These are phyloP conservation scores for Hylaeus volcanicus DNA, from an alignment of 1,140 invertebrate species.

Conservation along the genomic window DNA sequence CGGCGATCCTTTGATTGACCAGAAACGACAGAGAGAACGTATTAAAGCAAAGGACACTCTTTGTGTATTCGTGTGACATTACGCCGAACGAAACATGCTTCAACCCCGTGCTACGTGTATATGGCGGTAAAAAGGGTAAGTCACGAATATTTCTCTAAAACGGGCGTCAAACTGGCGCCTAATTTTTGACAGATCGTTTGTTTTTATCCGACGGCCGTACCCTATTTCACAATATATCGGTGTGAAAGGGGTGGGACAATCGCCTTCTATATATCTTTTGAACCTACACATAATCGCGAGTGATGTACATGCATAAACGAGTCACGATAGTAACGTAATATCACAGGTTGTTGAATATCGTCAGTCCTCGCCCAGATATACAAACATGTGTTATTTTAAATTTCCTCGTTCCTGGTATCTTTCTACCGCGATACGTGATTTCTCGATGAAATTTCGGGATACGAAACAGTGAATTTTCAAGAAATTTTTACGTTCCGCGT, in stretches of 20 bases:
- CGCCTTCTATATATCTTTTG: neutral
- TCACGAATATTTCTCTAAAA: neutral
- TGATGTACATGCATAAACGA: slow-evolving; percentile 3
- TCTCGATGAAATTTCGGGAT: neutral
- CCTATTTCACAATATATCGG: neutral
- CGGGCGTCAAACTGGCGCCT: neutral
- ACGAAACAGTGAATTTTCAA: neutral
- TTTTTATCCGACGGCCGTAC: slow-evolving; percentile 27
- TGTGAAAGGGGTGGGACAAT: slow-evolving; percentile 27
- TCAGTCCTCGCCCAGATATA: neutral
- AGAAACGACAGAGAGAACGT: slow-evolving; percentile 17
- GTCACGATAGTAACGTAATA: slow-evolving; percentile 36
- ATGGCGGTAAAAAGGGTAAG: slow-evolving; percentile 38
- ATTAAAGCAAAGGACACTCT: slow-evolving; percentile 2
- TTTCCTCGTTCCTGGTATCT: neutral
- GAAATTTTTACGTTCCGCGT: neutral
- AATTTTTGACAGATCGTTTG: slow-evolving; percentile 45
- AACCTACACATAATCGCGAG: neutral
- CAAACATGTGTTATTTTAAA: slow-evolving; percentile 1
- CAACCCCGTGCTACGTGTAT: slow-evolving; percentile 25
- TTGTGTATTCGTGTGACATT: slow-evolving; percentile 24
- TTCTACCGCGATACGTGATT: neutral
- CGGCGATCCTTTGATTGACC: slow-evolving; percentile 27
- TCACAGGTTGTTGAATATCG: slow-evolving; percentile 11
- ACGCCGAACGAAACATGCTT: slow-evolving; percentile 31